Evolutionary conservation across 64 coral and sea anemone species (phyloP), one percentile per base, ranked within the genome.

Genomic region (Stylophora pistillata): DNA sequence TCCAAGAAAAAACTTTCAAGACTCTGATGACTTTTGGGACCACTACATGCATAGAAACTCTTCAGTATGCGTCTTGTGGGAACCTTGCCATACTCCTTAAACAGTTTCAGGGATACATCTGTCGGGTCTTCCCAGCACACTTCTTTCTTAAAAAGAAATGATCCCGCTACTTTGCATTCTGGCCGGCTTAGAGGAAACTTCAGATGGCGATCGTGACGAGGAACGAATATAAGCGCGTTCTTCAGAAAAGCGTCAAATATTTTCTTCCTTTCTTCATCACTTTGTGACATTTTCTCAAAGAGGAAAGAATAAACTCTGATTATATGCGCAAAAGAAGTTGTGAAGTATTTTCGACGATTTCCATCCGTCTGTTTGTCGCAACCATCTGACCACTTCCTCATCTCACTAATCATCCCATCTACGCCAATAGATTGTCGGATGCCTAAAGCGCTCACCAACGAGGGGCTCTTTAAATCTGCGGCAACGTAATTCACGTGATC

Each of bases 71-170:
- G 77, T 53, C 91, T 92, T 14, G 74, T 93, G 58, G 71, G 53
- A 15, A 86, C 54, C 59, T 74, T 31, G 0, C 65, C 27, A 10
- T 90, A 74, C 6, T 55, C 58, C 76, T 53, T 41, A 1, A 86
- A 68, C 21, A 86, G 76, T 25, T 92, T 89, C 26, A 21, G 13
- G 16, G 74, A 47, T 2, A 98, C 30, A 53, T 61, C 85, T 30
- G 91, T 90, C 0, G 95, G 95, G 74, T 98, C 95, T 52, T 69
- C 30, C 95, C 95, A 98, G 56, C 88, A 98, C 32, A 98, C 85
- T 37, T 93, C 88, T 76, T 98, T 98, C 62, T 58, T 85, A 9
- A 77, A 30, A 53, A 84, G 62, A 91, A 98, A 98, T 6, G 29
- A 76, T 3, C 95, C 95, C 2, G 12, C 1, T 21, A 23, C 0